These are phyloP conservation scores for Halisarca cf. caerulea DNA, from an alignment of 37 sponge, comb jelly and placozoan species.

Conservation along the genomic window DNA sequence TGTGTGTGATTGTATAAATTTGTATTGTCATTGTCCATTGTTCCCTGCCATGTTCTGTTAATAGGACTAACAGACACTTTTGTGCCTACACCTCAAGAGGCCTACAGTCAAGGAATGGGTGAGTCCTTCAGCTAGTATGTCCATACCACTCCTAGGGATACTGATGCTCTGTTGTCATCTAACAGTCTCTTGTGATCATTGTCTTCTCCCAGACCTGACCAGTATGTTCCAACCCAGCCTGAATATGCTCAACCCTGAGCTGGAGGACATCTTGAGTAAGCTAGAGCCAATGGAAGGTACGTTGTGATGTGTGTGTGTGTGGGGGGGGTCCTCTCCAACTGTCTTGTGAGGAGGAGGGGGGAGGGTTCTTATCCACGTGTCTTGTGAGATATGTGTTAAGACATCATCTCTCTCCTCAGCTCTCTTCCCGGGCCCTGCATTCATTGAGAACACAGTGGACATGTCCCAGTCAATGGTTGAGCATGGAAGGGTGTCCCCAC, in stretches of 20 bases:
- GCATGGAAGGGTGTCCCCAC: neutral
- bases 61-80: neutral
- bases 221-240: conserved; percentile 54
- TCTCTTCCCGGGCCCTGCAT: neutral
- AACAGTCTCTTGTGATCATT: neutral
- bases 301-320: neutral
- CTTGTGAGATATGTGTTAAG: neutral
- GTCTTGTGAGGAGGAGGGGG: neutral
- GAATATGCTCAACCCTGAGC: conserved; percentile 62
- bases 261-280: conserved; percentile 59
- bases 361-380: neutral
- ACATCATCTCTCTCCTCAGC: neutral
- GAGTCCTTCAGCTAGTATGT: neutral
- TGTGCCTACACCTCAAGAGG: neutral
- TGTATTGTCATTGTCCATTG: too few relatives aligned
- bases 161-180: neutral
- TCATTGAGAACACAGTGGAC: neutral
- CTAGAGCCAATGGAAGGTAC: conserved; percentile 75
- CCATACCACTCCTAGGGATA: neutral
- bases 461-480: neutral
- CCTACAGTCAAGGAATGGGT: conserved; percentile 1
- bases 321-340: too few relatives aligned
- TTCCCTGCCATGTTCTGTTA: too few relatives aligned
- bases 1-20: too few relatives aligned
- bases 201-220: neutral